Evolutionary conservation across 37 sponge, comb jelly and placozoan genomes (phyloP), one percentile per base, ranked within the genome.

Genomic region (Eunapius fragilis): DNA sequence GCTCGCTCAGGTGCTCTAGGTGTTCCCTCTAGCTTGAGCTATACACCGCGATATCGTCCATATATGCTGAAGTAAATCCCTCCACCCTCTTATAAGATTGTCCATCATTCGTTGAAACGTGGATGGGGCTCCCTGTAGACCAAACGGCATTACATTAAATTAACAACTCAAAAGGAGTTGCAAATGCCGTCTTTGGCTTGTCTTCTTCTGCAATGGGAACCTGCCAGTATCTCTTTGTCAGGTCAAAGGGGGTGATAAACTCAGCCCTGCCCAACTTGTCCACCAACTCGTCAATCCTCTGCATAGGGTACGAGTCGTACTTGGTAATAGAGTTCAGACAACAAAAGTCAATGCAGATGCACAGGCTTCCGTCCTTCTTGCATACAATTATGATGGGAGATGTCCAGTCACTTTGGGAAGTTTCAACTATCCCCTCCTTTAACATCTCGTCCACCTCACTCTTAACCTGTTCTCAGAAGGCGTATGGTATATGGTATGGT

Each of bases 251-350:
- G 34, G 78, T 37, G 23, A 80, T 67, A 28, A 80, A 32, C 27
- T n/a, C 31, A 28, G 80, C 80, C 25, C 28, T 48, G 49, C 80
- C 68, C 25, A 80, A 25, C 30, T 23, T 80, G 32, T 80, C 69
- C 2, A 80, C 27, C 25, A 80, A 23, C 67, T 80, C 10, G 6
- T 80, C 68, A 25, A 80, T 67, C 12, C 80, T 4, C 9, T 27
- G 80, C 80, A 80, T 80, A 3, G 68, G 68, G 26, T 82, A 82
- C 14, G 83, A 72, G 25, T 82, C 83, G 37, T 45, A 72, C 36
- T 24, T 82, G 12, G 74, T 73, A 2, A 82, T 73, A 1, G 71
- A 45, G 41, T 82, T 82, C 11, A 82, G 41, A 25, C 41, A 36
- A 30, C 83, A 6, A 31, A 30, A 82, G 25, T 71, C 83, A 2